A percentile compares a stretch with the other conserved stretches of the same genome.
Evolutionary conservation across 1,140 invertebrate species (phyloP).

Genomic region (Drosophila erecta): DNA sequence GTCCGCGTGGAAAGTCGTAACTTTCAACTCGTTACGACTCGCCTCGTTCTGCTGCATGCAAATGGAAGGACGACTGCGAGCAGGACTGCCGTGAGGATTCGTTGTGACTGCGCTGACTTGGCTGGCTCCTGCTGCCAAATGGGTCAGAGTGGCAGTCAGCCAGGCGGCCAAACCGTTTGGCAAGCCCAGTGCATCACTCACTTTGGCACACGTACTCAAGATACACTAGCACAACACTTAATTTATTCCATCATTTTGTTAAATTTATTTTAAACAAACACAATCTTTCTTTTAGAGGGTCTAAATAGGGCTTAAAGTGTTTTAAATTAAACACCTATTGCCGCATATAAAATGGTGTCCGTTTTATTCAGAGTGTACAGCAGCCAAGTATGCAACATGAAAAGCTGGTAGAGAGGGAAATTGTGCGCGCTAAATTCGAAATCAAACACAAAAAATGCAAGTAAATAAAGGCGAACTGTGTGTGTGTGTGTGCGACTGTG

Average conservation of each 20-base stretch:
- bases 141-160: conserved; percentile 80
- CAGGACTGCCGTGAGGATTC: conserved; percentile 51
- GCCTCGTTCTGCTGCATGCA: conserved; percentile 38
- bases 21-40: conserved; percentile 32
- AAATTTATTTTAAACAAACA: neutral
- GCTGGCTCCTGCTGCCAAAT: conserved; percentile 66
- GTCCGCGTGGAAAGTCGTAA: conserved; percentile 12
- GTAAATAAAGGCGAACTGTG: conserved; percentile 60
- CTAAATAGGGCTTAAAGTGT: too few species aligned
- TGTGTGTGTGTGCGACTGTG: conserved; percentile 57
- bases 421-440: conserved; percentile 78
- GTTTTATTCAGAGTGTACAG: conserved; percentile 7
- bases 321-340: too few species aligned
- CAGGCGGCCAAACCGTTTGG: conserved; percentile 74
- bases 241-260: neutral
- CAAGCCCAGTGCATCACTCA: conserved; percentile 57
- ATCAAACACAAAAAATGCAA: conserved; percentile 73
- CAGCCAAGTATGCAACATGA: conserved; percentile 58
- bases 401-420: conserved; percentile 43
- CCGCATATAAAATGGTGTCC: too few species aligned
- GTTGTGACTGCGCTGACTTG: conserved; percentile 58
- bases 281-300: too few species aligned
- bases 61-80: conserved; percentile 24
- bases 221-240: neutral
- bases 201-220: conserved; percentile 11